Evolutionary conservation across 2,888 invertebrate species (phyloP), one percentile per base, ranked within the genome.

Genomic region (Ischnura elegans): DNA sequence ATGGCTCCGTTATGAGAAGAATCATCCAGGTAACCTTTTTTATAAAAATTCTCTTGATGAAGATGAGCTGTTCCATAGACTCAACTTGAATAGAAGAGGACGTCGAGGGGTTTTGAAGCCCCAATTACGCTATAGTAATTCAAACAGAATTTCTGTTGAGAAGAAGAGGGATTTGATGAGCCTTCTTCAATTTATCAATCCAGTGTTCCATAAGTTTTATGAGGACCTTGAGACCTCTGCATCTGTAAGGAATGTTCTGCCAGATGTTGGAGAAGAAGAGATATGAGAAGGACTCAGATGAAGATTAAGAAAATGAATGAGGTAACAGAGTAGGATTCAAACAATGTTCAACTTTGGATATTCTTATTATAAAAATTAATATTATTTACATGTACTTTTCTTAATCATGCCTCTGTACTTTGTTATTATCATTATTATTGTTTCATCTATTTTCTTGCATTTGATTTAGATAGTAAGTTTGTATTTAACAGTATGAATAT

Each of bases 1-100:
- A 46, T 87, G 42, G 87, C 42, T 87, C 29, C 87, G 5, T 87
- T 87, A 36, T 87, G 42, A 43, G n/a, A 42, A 46, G 8, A 42
- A 25, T 36, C 43, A 87, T 42, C n/a, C 42, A 42, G 43, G 42
- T 42, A 87, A 36, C 43, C 87, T 87, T 25, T 42, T 42, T 87
- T 87, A 87, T 42, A 87, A 87, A 36, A 10, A 36, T 42, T 87
- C 87, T 25, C 87, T 87, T 46, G 46, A 87, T 87, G 87, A 87
- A 25, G n/a, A 42, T n/a, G n/a, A n/a, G n/a, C n/a, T 25, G 43
- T 55, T 55, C 21, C 61, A 55, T 13, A 45, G n/a, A 42, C 25
- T 46, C 10, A 46, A 25, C 21, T 55, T 21, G 16, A 55, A 16
- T 13, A 55, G 21, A 55, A 55, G 61, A 55, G 61, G 21, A 13